A percentile compares a stretch with the other conserved stretches of the same genome.
These are phyloP conservation scores for Ophion ellenae DNA, from an alignment of 2,888 invertebrate species.

Conservation along the genomic window DNA sequence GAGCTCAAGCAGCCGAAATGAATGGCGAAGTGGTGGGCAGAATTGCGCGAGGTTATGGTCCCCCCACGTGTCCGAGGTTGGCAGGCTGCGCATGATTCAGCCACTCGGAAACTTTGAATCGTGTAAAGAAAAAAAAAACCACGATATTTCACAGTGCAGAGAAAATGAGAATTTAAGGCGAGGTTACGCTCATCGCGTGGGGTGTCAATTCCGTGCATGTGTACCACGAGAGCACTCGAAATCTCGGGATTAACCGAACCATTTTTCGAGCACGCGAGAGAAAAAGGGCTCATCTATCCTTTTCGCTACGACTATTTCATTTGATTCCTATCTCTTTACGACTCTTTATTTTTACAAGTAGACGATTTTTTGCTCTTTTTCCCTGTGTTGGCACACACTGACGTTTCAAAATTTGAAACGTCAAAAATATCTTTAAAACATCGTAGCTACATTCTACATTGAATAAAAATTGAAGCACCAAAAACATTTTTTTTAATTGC, in stretches of 20 bases:
- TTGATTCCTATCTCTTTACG: slow-evolving; percentile 28
- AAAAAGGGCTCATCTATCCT: slow-evolving; percentile 38
- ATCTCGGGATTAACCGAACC: slow-evolving; percentile 33
- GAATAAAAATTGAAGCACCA: too few relatives aligned
- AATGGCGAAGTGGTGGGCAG: neutral
- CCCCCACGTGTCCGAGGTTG: too few relatives aligned
- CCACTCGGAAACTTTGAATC: neutral
- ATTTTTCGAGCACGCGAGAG: neutral
- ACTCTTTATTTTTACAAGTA: neutral
- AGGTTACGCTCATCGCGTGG: slow-evolving; percentile 11
- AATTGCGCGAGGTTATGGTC: slow-evolving; percentile 18
- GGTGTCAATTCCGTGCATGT: slow-evolving; percentile 46
- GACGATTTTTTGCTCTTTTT: too few relatives aligned
- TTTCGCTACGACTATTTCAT: slow-evolving; percentile 30
- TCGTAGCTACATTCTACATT: too few relatives aligned
- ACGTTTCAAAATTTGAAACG: too few relatives aligned
- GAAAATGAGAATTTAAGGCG: neutral
- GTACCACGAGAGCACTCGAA: slow-evolving; percentile 37
- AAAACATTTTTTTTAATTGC: too few relatives aligned
- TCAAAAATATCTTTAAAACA: too few relatives aligned
- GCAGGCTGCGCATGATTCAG: neutral
- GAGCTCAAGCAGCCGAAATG: neutral
- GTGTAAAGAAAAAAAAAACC: neutral
- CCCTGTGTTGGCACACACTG: too few relatives aligned
- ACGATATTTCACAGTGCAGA: neutral